Conservation (phyloP, 2,888 invertebrate genomes). For the Alcis repandata region DNA sequence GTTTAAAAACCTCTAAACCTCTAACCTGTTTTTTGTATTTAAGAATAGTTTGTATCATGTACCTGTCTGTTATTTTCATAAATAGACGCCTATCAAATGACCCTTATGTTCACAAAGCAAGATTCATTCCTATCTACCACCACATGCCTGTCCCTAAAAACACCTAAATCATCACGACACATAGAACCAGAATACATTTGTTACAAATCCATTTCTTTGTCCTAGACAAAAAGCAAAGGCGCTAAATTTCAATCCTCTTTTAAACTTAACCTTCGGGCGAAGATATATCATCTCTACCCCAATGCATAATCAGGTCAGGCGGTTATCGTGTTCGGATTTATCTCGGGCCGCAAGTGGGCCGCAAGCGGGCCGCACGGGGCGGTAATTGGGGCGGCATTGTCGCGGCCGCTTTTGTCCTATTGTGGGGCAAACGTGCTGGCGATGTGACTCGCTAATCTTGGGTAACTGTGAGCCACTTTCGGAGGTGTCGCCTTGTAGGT, state of each 20-base stretch:
- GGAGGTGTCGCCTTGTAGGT: not conserved
- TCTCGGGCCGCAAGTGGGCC: constrained; percentile 14
- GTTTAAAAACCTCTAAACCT: too few relatives aligned
- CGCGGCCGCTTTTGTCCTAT: constrained; percentile 21
- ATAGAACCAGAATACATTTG: not conserved
- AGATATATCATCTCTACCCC: constrained; percentile 22
- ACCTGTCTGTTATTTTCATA: too few relatives aligned
- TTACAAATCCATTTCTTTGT: not conserved
- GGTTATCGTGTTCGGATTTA: constrained; percentile 22
- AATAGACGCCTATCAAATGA: too few relatives aligned
- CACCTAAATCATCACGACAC: not conserved
- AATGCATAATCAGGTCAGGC: constrained; percentile 27
- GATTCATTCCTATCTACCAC: too few relatives aligned
- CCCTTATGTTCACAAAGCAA: too few relatives aligned
- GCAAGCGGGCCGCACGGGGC: not conserved
- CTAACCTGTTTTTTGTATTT: too few relatives aligned
- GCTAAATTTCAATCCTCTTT: constrained; percentile 6
- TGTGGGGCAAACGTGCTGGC: constrained; percentile 8
- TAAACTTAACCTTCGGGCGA: constrained; percentile 7
- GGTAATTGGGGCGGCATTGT: constrained; percentile 19
- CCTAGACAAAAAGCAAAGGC: not conserved
- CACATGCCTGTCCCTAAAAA: not conserved
- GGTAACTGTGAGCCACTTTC: constrained; percentile 11
- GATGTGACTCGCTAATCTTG: constrained; percentile 13
- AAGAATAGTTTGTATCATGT: too few relatives aligned